phyloP scores from a whole-genome alignment of 2,113 vertebrate genomes.

The Polypterus bichir region DNA sequence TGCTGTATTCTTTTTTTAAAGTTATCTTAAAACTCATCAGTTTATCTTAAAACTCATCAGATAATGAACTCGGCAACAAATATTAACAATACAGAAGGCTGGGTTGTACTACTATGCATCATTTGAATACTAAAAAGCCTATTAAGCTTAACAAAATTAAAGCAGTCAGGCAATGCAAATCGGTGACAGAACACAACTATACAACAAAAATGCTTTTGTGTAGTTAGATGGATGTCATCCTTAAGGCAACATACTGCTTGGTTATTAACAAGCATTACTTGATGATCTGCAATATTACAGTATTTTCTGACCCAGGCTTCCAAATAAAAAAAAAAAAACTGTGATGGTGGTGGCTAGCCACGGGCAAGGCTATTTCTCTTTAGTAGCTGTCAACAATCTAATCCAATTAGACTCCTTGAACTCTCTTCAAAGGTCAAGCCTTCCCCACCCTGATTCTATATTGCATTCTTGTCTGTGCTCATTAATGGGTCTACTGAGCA shows the following conservation, averaged over 20 bases:
- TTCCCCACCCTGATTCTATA: constrained; percentile 52
- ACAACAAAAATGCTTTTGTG: too few species aligned
- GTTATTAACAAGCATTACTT: constrained; percentile 17
- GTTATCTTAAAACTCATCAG: too few species aligned
- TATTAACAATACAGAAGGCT: too few species aligned
- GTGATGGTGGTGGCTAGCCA: constrained; percentile 33
- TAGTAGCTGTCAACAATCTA: constrained; percentile 51
- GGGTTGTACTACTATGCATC: too few species aligned
- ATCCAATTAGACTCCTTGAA: constrained; percentile 71
- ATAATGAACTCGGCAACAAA: too few species aligned
- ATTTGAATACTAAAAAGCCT: too few species aligned
- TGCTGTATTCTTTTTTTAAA: too few species aligned
- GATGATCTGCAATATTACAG: neutral
- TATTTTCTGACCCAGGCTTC: neutral
- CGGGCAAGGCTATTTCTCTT: constrained; percentile 57
- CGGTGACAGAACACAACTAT: too few species aligned
- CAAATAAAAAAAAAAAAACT: constrained; percentile 1
- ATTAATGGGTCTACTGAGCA: constrained; percentile 66
- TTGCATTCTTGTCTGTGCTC: constrained; percentile 60
- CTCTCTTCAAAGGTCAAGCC: constrained; percentile 57
- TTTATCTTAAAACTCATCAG: too few species aligned
- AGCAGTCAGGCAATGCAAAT: too few species aligned
- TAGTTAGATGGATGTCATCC: neutral
- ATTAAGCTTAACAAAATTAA: too few species aligned
- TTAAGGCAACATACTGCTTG: constrained; percentile 12